Base-by-base conservation (phyloP, 2,113 vertebrate species). In the Eonycteris spelaea region DNA sequence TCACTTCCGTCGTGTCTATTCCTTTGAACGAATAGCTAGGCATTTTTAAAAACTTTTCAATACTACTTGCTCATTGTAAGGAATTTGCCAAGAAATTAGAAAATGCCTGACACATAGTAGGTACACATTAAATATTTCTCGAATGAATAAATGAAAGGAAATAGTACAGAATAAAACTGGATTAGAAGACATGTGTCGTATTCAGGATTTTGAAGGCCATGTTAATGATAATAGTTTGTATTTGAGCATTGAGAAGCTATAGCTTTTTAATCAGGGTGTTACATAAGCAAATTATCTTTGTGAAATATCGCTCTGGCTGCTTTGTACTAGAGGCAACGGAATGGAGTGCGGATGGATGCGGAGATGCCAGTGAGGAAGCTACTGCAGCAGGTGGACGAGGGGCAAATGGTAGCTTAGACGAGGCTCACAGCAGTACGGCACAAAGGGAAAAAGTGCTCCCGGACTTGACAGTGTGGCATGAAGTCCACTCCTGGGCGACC, bases 391-490 rank as follows among this genome's bases (percentile, higher is more conserved):
- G 18, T 57, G 63, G 33, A 7, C 35, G 11, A 16, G n/a, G 43
- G 0, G 3, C n/a, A 48, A 26, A 15, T 0, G 40, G 5, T 1
- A 18, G 55, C 7, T 22, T 74, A 21, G 5, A 11, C 11, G 2
- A 11, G 30, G 5, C 51, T 22, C 1, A 10, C 1, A 48, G 45
- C 70, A 24, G 38, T 11, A 15, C 33, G 57, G 22, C 15, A 12
- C 5, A 1, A 5, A 12, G 10, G 45, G 48, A 7, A 33, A 7
- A 26, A 26, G n/a, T 3, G 2, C 9, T 6, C 24, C 0, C 33
- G 78, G 28, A 16, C 53, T 2, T 5, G 5, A 8, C 19, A 1
- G 3, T 0, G 0, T 0, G 28, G 53, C 19, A 51, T 51, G 51
- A 51, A 15, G 15, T 48, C 45, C 45, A 7, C n/a, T 53, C 53